Base-by-base conservation (phyloP, 2,797 vertebrate genomes). In the Chrosomus eos region DNA sequence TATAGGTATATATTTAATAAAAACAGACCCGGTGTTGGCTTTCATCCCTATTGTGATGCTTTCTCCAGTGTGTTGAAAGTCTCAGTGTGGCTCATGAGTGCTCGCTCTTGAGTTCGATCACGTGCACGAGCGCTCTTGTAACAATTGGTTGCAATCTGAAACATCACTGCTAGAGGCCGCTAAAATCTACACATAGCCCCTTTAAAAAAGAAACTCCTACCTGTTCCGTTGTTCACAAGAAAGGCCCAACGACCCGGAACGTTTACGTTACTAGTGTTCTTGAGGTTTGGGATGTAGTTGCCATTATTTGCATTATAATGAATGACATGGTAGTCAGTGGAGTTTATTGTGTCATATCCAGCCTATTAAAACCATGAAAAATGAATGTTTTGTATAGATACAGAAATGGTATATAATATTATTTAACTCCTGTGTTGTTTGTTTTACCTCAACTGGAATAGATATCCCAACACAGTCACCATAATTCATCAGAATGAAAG, bases 401-500 rank as follows among this genome's bases (percentile, higher is more conserved):
- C 0, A 64, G 8, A 48, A 11, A 2, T 40, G 33, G 33, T 36
- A 6, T 62, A 28, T 0, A n/a, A 60, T 18, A 11, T 40, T 19
- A 26, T 19, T 77, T 40, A 0, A 40, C 40, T 40, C 16, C 13
- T 80, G 13, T 16, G 4, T 26, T 62, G 5, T 45, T 38, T 28
- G 8, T n/a, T 19, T 74, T 67, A 80, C 82, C 38, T 21, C 14
- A 3, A 8, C 9, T 7, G 5, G 13, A 31, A 1, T 7, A 4
- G 0, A 0, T 28, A 1, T 8, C 26, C 0, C 16, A 53, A 18
- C 36, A 58, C 45, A 72, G 36, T 55, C 26, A 2, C 71, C 85
- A 31, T 86, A 86, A 75, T 82, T 71, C 38, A 87, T 80, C 58
- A 83, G 33, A 62, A 87, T 31, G 18, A 67, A 83, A 1, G 85